Conservation (phyloP, 2,888 invertebrate species). For the Platynereis dumerilii region DNA sequence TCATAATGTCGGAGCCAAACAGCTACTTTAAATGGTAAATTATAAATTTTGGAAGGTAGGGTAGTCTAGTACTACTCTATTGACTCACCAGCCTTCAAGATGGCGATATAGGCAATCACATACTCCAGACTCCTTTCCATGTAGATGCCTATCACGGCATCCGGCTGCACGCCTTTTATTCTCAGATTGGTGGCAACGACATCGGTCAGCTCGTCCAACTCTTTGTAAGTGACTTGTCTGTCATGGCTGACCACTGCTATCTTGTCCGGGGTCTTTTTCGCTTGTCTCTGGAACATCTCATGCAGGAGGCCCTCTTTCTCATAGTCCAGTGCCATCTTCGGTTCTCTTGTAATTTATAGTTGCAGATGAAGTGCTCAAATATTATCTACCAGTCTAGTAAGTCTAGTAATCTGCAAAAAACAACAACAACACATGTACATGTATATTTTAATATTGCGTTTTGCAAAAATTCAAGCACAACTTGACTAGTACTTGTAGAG, state of each 20-base stretch:
- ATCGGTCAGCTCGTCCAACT: constrained; percentile 54
- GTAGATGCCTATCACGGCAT: constrained; percentile 61
- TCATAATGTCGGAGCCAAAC: no score
- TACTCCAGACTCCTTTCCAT: constrained; percentile 61
- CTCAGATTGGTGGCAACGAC: constrained; percentile 50
- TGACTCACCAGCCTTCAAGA: constrained; percentile 60
- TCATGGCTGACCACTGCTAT: constrained; percentile 39
- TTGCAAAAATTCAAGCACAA: no score
- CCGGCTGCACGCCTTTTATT: constrained; percentile 48
- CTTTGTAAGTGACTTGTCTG: constrained; percentile 44
- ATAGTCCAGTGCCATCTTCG: constrained; percentile 33
- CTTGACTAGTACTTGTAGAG: no score
- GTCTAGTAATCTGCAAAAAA: no score
- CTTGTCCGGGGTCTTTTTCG: constrained; percentile 46
- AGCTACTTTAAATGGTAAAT: no score
- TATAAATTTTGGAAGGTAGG: no score
- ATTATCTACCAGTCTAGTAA: no score
- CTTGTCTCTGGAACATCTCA: constrained; percentile 56
- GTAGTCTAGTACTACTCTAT: no score
- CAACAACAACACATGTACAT: no score
- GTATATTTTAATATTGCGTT: no score
- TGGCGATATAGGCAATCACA: constrained; percentile 60
- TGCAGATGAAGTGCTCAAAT: no score
- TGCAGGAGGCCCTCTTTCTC: constrained; percentile 52
- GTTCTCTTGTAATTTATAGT: not conserved